A percentile compares a stretch with the other conserved stretches of the same genome.
phyloP scores from a whole-genome alignment of 2,113 vertebrate genomes.

The Heteronetta atricapilla region DNA sequence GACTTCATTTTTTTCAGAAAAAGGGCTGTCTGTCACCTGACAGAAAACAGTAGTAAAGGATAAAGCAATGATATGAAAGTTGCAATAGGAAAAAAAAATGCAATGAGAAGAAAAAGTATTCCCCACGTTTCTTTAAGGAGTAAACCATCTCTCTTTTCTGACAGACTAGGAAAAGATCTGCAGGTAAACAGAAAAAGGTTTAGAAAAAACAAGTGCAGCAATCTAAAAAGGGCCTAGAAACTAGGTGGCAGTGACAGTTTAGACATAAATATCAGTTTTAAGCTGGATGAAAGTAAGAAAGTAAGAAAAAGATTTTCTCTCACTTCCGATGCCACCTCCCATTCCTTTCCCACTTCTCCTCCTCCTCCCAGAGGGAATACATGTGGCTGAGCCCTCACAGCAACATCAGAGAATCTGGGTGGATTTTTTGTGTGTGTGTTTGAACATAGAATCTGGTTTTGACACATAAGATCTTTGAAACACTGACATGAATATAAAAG shows the following conservation, averaged over 20 bases:
- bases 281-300: not conserved
- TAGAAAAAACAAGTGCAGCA: not conserved
- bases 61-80: not conserved
- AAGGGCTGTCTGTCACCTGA: not conserved
- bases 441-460: not conserved
- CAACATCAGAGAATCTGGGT: not conserved
- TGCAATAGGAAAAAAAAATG: not conserved
- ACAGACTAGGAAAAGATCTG: not conserved
- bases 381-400: not conserved
- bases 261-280: not conserved
- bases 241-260: not conserved
- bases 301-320: not conserved
- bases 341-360: not conserved
- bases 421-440: not conserved
- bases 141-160: not conserved
- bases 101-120: not conserved
- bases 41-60: not conserved
- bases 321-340: not conserved
- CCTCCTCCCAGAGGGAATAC: not conserved
- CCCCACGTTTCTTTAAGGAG: not conserved
- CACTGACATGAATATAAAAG: not conserved
- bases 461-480: not conserved
- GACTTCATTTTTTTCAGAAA: not conserved
- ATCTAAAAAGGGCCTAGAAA: not conserved
- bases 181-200: not conserved